Evolutionary conservation across 1,140 invertebrate species (phyloP).

Genomic region (Drosophila orosa): DNA sequence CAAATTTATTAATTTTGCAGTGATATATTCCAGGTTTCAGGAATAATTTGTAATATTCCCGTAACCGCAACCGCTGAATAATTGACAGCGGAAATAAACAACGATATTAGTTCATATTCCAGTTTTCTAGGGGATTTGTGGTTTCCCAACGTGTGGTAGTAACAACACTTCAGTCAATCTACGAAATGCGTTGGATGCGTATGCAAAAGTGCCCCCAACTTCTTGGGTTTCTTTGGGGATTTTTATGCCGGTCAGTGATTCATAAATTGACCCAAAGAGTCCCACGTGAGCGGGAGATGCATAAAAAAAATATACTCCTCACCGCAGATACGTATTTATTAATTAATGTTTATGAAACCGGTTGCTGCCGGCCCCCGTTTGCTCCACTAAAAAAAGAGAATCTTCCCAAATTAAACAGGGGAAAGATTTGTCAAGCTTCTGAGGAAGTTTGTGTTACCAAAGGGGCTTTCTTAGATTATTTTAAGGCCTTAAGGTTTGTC

Average conservation of each 20-base stretch:
- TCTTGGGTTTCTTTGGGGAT: conserved; percentile 31
- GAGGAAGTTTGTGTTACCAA: not conserved
- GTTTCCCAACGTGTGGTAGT: conserved; percentile 15
- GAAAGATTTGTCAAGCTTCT: conserved; percentile 1
- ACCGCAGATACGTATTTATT: conserved; percentile 9
- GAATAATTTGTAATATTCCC: conserved; percentile 10
- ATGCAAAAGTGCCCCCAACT: conserved; percentile 15
- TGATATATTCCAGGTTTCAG: conserved; percentile 21
- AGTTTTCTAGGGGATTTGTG: conserved; percentile 45
- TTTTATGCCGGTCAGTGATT: conserved; percentile 41
- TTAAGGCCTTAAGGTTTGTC: not conserved
- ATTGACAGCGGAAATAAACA: conserved; percentile 55
- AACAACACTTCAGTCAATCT: not conserved
- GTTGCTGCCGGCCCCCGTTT: conserved; percentile 14
- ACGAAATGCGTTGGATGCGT: conserved; percentile 38
- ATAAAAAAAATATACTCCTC: conserved; percentile 26
- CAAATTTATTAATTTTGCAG: not conserved
- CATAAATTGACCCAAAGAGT: conserved; percentile 28
- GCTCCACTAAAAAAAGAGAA: conserved; percentile 21
- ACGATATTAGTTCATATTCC: conserved; percentile 31
- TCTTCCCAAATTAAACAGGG: conserved; percentile 3
- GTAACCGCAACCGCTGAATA: conserved; percentile 25
- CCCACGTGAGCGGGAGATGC: conserved; percentile 29
- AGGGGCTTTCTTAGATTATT: not conserved
- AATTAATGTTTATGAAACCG: conserved; percentile 55